A percentile compares a stretch with the other conserved stretches of the same genome.
Conservation (phyloP, 2,888 invertebrate species). For the Tipula unca region DNA sequence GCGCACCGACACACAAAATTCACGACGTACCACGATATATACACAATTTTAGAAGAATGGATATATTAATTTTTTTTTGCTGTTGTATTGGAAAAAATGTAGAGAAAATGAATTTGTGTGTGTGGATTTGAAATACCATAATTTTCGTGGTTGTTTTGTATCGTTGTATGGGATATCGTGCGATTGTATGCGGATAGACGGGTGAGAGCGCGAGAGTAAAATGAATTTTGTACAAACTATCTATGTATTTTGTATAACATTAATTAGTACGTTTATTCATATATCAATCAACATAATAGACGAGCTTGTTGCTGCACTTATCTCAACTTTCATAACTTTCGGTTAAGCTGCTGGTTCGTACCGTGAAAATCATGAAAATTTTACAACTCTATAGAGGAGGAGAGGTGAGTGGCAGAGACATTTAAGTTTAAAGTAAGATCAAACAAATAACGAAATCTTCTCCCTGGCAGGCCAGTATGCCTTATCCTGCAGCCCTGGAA, state of each 20-base stretch:
- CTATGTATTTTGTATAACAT: neutral
- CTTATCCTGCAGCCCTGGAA: too few relatives aligned
- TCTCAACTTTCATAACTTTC: too few relatives aligned
- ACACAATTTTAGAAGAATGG: neutral
- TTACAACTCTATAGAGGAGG: too few relatives aligned
- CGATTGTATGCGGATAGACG: neutral
- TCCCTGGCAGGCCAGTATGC: too few relatives aligned
- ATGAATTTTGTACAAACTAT: neutral
- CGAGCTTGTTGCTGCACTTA: too few relatives aligned
- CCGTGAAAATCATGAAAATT: too few relatives aligned
- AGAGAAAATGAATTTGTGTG: neutral
- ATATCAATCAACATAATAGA: too few relatives aligned
- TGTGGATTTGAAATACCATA: neutral
- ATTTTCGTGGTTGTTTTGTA: neutral
- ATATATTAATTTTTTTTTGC: neutral
- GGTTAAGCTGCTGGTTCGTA: too few relatives aligned
- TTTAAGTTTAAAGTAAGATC: too few relatives aligned
- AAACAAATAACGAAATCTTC: too few relatives aligned
- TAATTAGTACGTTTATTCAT: neutral
- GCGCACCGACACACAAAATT: neutral
- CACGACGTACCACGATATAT: neutral
- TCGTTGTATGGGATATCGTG: neutral
- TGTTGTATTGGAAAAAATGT: neutral
- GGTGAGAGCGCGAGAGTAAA: neutral
- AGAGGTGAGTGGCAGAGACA: too few relatives aligned